Conservation (phyloP, 2,888 invertebrate species). For the Caprella mutica region DNA sequence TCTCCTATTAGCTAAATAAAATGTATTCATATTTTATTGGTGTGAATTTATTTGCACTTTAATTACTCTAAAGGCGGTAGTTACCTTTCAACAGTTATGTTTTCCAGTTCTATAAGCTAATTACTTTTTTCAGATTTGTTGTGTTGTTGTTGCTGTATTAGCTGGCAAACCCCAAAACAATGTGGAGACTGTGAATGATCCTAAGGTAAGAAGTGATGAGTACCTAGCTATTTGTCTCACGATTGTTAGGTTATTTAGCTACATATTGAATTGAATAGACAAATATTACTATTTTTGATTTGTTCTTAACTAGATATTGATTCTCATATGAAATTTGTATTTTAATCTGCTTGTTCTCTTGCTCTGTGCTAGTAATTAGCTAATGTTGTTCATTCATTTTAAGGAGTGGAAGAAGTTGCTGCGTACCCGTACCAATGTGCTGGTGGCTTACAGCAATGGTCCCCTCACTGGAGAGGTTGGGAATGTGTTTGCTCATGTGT, state of each 20-base stretch:
- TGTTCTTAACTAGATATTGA: too few relatives aligned
- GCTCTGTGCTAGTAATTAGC: too few relatives aligned
- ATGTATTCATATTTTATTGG: too few relatives aligned
- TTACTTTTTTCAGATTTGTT: conserved; percentile 25
- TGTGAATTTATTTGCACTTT: too few relatives aligned
- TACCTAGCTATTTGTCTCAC: neutral
- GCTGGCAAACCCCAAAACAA: conserved; percentile 26
- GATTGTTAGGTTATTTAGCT: neutral
- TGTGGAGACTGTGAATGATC: conserved; percentile 20
- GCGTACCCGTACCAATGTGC: conserved; percentile 26
- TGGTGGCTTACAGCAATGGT: conserved; percentile 27
- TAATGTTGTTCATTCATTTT: too few relatives aligned
- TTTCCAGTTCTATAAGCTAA: too few relatives aligned
- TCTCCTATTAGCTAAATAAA: too few relatives aligned
- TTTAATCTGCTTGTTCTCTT: too few relatives aligned
- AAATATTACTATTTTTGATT: too few relatives aligned
- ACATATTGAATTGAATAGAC: neutral
- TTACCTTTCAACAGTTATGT: too few relatives aligned
- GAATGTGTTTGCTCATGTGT: conserved; percentile 27
- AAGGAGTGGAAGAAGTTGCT: conserved; percentile 33
- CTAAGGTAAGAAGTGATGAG: conserved; percentile 10
- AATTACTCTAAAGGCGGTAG: too few relatives aligned
- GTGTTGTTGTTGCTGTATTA: conserved; percentile 22
- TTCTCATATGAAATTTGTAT: too few relatives aligned
- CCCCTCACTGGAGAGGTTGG: conserved; percentile 23